A percentile compares a stretch with the other conserved stretches of the same genome.
phyloP scores from a whole-genome alignment of 2,888 invertebrate species.

The Melitaea athalia region DNA sequence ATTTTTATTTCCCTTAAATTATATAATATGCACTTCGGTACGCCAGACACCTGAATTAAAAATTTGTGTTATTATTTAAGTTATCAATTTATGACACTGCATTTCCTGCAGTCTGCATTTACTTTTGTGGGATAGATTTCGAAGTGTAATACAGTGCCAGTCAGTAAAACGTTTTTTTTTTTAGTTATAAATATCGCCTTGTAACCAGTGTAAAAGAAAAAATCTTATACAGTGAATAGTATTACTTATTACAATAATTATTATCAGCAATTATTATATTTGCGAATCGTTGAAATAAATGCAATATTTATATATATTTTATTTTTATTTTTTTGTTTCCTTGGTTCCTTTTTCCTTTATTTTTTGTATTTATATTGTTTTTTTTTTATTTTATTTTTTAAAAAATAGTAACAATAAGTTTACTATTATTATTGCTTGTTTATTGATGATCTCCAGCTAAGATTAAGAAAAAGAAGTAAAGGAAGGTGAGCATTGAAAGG shows the following conservation, averaged over 20 bases:
- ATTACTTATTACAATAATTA: no score
- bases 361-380: conserved; percentile 42
- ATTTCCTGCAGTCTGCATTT: conserved; percentile 79
- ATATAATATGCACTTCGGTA: no score
- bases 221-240: conserved; percentile 80
- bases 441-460: conserved; percentile 40
- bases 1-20: conserved; percentile 67
- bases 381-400: conserved; percentile 52
- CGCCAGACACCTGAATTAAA: no score
- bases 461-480: conserved; percentile 49
- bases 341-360: conserved; percentile 72
- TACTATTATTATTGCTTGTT: conserved; percentile 34
- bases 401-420: conserved; percentile 27
- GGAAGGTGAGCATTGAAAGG: conserved; percentile 60
- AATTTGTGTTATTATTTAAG: conserved; percentile 79
- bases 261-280: conserved; percentile 82
- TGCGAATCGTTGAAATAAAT: conserved; percentile 83
- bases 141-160: conserved; percentile 75
- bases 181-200: conserved; percentile 13
- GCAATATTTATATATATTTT: conserved; percentile 81
- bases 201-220: conserved; percentile 44
- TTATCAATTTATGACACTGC: conserved; percentile 76
- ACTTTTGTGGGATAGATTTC: conserved; percentile 70
- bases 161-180: conserved; percentile 71
- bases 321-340: conserved; percentile 70